These are phyloP conservation scores for Archips crataeganus DNA, from an alignment of 2,888 invertebrate genomes.

Conservation along the genomic window DNA sequence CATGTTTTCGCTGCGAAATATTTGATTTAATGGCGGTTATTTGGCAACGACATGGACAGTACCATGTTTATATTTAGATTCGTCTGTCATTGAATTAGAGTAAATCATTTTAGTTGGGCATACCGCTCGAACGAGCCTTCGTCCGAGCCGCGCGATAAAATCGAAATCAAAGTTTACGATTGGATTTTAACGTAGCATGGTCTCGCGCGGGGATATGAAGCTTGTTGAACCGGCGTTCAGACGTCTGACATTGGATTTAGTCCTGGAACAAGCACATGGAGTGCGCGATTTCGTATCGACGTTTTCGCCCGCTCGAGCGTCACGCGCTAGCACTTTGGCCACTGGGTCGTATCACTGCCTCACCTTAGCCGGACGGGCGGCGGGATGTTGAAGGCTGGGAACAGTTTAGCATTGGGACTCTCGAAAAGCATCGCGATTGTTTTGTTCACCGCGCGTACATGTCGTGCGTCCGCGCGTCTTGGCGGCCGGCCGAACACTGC, in stretches of 20 bases:
- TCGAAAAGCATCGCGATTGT: slow-evolving; percentile 89
- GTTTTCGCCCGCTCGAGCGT: slow-evolving; percentile 64
- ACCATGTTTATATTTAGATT: slow-evolving; percentile 20
- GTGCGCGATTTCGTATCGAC: slow-evolving; percentile 67
- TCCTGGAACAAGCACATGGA: slow-evolving; percentile 45
- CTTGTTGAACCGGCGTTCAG: background rate
- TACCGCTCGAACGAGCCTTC: background rate
- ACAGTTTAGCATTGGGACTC: slow-evolving; percentile 90
- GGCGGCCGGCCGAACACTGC: slow-evolving; percentile 77
- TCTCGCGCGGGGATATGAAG: background rate
- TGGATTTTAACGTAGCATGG: background rate
- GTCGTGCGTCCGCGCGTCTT: slow-evolving; percentile 65
- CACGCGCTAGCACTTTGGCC: slow-evolving; percentile 55
- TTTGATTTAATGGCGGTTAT: background rate
- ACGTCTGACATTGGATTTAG: slow-evolving; percentile 9
- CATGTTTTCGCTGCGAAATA: background rate
- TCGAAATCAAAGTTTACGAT: slow-evolving; percentile 4
- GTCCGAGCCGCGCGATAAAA: slow-evolving; percentile 17
- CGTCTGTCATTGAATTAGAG: slow-evolving; percentile 14
- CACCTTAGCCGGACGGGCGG: slow-evolving; percentile 88
- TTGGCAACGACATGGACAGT: slow-evolving; percentile 7
- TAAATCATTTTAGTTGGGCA: slow-evolving; percentile 12
- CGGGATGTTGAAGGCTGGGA: slow-evolving; percentile 89
- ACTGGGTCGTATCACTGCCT: slow-evolving; percentile 62
- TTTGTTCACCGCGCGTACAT: slow-evolving; percentile 76